These are phyloP conservation scores for Fratercula arctica DNA, from an alignment of 2,797 vertebrate species.

Conservation along the genomic window DNA sequence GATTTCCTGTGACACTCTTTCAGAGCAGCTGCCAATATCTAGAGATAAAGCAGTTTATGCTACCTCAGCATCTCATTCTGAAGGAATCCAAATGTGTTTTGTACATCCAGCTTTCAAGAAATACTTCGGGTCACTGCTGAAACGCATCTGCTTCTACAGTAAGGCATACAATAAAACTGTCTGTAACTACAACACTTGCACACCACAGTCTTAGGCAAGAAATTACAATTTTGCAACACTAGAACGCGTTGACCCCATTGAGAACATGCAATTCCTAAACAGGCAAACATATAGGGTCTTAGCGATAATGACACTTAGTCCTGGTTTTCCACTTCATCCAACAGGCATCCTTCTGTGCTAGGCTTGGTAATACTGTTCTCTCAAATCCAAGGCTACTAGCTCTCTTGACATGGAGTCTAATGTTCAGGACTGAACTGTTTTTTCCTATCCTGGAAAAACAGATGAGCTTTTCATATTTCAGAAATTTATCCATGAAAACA, in stretches of 20 bases:
- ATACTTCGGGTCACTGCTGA: neutral
- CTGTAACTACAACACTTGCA: neutral
- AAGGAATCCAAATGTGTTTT: neutral
- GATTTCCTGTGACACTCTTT: constrained; percentile 87
- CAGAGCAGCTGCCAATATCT: constrained; percentile 93
- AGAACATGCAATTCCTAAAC: neutral
- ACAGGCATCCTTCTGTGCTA: neutral
- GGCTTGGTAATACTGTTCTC: neutral
- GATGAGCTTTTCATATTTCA: neutral
- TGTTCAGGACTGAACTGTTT: neutral
- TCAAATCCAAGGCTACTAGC: neutral
- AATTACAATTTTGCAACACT: neutral
- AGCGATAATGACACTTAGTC: neutral
- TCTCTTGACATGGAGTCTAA: neutral
- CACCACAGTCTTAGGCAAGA: neutral
- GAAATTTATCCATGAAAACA: neutral
- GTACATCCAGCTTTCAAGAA: neutral
- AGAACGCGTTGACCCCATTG: neutral
- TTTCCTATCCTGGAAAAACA: neutral
- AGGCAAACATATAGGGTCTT: neutral
- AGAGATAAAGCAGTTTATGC: neutral
- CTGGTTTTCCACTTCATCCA: neutral
- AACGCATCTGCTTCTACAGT: neutral
- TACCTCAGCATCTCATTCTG: neutral
- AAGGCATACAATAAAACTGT: neutral